Base-by-base conservation (phyloP, 2,888 invertebrate genomes). In the Rosalia funebris region DNA sequence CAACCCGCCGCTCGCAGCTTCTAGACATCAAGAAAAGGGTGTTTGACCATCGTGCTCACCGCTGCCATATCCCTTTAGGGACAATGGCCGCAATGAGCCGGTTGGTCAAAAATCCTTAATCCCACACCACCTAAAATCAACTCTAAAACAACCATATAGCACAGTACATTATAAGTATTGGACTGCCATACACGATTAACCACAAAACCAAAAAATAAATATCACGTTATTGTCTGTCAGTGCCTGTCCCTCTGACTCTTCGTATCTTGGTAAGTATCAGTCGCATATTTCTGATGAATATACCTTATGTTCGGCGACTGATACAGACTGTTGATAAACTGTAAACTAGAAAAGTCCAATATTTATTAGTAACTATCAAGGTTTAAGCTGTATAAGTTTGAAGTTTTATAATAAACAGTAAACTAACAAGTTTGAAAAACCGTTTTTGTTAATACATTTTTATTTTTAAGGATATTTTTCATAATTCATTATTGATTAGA, bases 81-180 rank as follows among this genome's bases (percentile, higher is more conserved):
- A 50, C 14, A 57, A 62, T 63, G 63, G 68, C 64, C 60, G 65
- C 62, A 63, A 61, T 65, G 69, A 64, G 66, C 70, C 79, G 82
- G 85, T 84, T 88, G 87, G 85, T 88, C 88, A 88, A 88, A 88
- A 88, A 88, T 87, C 88, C 88, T 88, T 87, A 85, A 85, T 65
- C 80, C 80, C 81, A 81, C 81, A 81, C 82, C 82, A 81, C 80
- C 81, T 81, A 81, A 78, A 81, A 80, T 81, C 79, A 77, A 73
- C 76, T 77, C 77, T 78, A 61, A 74, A 77, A 78, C 76, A 77
- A 74, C 76, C 78, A 75, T 71, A 77, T 72, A 77, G 76, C 74
- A 80, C 77, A 79, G 78, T 79, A 78, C 77, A 77, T 73, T 66
- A 78, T 78, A 81, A 79, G 77, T 80, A 80, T 80, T 80, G 79